phyloP scores from a whole-genome alignment of 2,113 vertebrate genomes.

The Sceloporus tristichus region DNA sequence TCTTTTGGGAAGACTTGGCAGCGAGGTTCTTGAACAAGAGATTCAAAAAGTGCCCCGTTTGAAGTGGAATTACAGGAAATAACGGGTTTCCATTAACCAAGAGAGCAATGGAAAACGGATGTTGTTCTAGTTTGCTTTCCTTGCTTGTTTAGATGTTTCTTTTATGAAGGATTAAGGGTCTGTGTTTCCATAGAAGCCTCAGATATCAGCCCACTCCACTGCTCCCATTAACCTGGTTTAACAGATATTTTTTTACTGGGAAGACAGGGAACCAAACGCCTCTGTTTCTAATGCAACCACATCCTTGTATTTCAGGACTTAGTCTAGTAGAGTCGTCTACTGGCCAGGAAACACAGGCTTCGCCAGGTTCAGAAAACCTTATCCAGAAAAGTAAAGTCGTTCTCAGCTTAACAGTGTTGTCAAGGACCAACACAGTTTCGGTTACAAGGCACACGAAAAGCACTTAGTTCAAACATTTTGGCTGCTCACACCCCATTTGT shows the following conservation, averaged over 20 bases:
- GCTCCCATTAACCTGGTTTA: conserved; percentile 50
- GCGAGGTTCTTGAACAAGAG: conserved; percentile 46
- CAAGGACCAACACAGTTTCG: too few species aligned
- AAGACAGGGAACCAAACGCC: conserved; percentile 62
- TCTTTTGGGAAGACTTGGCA: conserved; percentile 42
- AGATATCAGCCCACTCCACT: neutral
- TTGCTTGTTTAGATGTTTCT: rapidly evolving
- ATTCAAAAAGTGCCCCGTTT: neutral
- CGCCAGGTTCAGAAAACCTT: too few species aligned
- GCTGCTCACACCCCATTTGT: too few species aligned
- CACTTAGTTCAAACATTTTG: too few species aligned
- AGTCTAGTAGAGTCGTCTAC: too few species aligned
- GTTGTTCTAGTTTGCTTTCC: neutral
- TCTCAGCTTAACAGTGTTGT: too few species aligned
- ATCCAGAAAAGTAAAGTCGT: too few species aligned
- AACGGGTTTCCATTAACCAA: conserved; percentile 46
- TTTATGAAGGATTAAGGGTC: neutral
- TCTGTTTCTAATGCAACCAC: conserved; percentile 43
- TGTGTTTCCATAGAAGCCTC: neutral
- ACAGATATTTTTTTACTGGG: neutral
- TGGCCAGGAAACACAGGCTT: neutral
- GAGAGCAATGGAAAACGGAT: neutral
- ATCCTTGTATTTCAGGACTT: neutral
- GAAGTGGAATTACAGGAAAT: conserved; percentile 38
- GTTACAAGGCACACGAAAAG: too few species aligned